Percentiles rank a stretch among this genome's conserved stretches.
Evolutionary conservation across 2,113 vertebrate genomes (phyloP).

Genomic region (Syngnathoides biaculeatus): DNA sequence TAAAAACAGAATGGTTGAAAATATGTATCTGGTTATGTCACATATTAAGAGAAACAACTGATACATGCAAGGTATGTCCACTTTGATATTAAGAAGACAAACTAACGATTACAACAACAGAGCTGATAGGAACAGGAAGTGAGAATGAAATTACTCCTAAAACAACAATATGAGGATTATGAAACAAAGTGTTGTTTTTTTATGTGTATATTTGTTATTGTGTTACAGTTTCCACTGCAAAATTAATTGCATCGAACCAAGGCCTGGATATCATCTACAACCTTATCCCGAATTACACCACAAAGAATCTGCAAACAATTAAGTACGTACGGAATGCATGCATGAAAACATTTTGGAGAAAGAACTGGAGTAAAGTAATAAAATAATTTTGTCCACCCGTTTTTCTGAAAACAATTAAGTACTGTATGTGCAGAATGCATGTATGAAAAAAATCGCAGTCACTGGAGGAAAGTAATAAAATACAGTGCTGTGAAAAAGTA

Average conservation of each 20-base stretch:
- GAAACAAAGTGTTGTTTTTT: neutral
- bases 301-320: constrained; percentile 69
- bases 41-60: no score
- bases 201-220: constrained; percentile 2
- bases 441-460: no score
- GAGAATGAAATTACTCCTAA: neutral
- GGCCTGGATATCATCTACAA: constrained; percentile 83
- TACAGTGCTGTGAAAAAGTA: no score
- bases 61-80: no score
- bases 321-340: constrained; percentile 75
- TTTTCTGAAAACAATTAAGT: no score
- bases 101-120: no score
- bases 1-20: no score
- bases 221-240: constrained; percentile 78
- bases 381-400: neutral
- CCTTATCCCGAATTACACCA: constrained; percentile 80
- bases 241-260: constrained; percentile 80
- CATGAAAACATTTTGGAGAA: neutral
- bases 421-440: no score
- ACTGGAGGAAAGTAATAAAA: no score
- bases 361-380: neutral
- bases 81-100: no score
- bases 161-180: neutral
- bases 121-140: neutral
- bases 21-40: no score